Conservation (phyloP, 2,113 vertebrate genomes). For the Paramormyrops kingsleyae region DNA sequence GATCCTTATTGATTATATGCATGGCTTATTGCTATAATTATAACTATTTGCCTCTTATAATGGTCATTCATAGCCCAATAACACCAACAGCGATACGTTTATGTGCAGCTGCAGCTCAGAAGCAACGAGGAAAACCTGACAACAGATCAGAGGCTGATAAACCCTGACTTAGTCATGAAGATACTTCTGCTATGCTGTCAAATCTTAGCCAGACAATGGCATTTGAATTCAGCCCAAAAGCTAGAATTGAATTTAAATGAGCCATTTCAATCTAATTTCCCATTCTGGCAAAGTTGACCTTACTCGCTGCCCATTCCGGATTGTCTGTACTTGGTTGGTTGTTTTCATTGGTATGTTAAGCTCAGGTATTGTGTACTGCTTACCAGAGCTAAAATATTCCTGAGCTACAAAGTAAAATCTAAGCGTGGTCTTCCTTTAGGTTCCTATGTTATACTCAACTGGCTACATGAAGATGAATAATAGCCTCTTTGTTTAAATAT, state of each 20-base stretch:
- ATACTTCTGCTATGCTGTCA: neutral
- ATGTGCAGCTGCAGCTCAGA: neutral
- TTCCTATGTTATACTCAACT: neutral
- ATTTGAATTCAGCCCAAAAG: neutral
- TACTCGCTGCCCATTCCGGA: neutral
- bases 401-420: neutral
- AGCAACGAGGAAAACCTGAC: neutral
- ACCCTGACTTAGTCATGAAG: neutral
- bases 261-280: neutral
- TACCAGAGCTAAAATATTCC: neutral
- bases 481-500: neutral
- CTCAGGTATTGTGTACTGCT: neutral
- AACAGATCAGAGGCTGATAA: neutral
- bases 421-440: neutral
- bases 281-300: neutral
- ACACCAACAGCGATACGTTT: neutral
- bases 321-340: neutral
- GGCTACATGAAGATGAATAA: neutral
- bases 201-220: neutral
- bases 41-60: neutral
- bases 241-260: neutral
- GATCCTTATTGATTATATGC: neutral
- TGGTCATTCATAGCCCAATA: neutral
- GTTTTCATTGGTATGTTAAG: neutral
- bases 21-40: neutral